A percentile compares a stretch with the other conserved stretches of the same genome.
These are phyloP conservation scores for Apotomis capreana DNA, from an alignment of 2,888 invertebrate species.

Conservation along the genomic window DNA sequence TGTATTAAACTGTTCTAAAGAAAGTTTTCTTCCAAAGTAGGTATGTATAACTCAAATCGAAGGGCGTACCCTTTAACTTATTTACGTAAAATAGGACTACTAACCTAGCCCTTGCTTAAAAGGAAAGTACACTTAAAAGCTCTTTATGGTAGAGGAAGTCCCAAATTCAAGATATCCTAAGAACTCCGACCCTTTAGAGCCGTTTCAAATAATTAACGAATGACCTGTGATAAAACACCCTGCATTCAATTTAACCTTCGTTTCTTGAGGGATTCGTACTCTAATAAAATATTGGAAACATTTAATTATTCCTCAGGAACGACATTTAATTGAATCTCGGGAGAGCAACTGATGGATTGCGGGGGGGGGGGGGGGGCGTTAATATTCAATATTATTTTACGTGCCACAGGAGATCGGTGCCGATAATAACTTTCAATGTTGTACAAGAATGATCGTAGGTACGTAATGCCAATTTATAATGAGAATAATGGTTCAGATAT, in stretches of 20 bases:
- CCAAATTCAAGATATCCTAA: constrained; percentile 35
- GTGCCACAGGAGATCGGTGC: not conserved
- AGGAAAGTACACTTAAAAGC: constrained; percentile 29
- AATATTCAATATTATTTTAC: not conserved
- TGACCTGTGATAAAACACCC: constrained; percentile 36
- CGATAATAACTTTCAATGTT: not conserved
- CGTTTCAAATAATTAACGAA: constrained; percentile 40
- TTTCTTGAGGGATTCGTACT: constrained; percentile 26
- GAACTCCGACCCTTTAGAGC: constrained; percentile 30
- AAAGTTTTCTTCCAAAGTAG: constrained; percentile 5
- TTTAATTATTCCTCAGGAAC: constrained; percentile 21
- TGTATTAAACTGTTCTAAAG: not conserved
- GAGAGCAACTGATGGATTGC: not conserved
- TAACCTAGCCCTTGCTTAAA: constrained; percentile 33
- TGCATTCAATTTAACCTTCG: constrained; percentile 33
- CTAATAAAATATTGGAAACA: constrained; percentile 27
- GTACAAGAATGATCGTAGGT: too few relatives aligned
- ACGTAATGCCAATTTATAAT: too few relatives aligned
- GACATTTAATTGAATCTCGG: not conserved
- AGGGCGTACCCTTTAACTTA: constrained; percentile 16
- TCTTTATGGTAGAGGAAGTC: constrained; percentile 23
- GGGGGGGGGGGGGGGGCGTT: not conserved
- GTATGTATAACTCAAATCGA: constrained; percentile 10
- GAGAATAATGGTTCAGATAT: too few relatives aligned
- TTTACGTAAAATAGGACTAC: constrained; percentile 21